Conservation (phyloP, 2,888 invertebrate species). For the Nymphalis polychloros region DNA sequence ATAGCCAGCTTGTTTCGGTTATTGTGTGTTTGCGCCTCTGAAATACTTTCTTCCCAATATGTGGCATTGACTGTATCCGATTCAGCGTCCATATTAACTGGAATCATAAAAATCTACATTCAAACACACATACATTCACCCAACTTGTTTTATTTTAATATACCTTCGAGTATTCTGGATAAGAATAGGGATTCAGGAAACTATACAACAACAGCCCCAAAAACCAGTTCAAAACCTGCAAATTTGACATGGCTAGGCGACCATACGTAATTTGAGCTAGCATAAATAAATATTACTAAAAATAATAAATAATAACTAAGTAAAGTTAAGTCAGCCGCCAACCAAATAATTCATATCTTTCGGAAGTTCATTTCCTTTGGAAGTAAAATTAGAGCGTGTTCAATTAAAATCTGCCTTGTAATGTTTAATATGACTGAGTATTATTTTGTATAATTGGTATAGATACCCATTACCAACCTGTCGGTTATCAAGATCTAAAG, state of each 20-base stretch:
- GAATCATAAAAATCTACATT: slow-evolving; percentile 36
- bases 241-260: too few relatives aligned
- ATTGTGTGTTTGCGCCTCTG: slow-evolving; percentile 47
- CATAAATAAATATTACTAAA: neutral
- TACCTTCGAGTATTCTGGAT: too few relatives aligned
- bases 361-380: slow-evolving; percentile 11
- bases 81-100: slow-evolving; percentile 57
- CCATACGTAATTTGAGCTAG: too few relatives aligned
- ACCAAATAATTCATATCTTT: neutral
- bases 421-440: neutral
- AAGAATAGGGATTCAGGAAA: too few relatives aligned
- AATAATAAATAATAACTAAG: neutral
- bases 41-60: slow-evolving; percentile 54
- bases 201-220: too few relatives aligned
- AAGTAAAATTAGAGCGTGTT: slow-evolving; percentile 4
- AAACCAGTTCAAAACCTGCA: too few relatives aligned
- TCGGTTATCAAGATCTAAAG: too few relatives aligned
- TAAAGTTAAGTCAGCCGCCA: neutral
- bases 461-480: too few relatives aligned
- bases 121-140: too few relatives aligned
- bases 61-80: slow-evolving; percentile 53
- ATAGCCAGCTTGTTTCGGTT: slow-evolving; percentile 34
- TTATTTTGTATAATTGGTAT: too few relatives aligned
- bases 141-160: too few relatives aligned
- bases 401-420: neutral